Percentiles rank a stretch among this genome's conserved stretches.
phyloP scores from a whole-genome alignment of 2,113 vertebrate species.

The Mormyrus iriodes region DNA sequence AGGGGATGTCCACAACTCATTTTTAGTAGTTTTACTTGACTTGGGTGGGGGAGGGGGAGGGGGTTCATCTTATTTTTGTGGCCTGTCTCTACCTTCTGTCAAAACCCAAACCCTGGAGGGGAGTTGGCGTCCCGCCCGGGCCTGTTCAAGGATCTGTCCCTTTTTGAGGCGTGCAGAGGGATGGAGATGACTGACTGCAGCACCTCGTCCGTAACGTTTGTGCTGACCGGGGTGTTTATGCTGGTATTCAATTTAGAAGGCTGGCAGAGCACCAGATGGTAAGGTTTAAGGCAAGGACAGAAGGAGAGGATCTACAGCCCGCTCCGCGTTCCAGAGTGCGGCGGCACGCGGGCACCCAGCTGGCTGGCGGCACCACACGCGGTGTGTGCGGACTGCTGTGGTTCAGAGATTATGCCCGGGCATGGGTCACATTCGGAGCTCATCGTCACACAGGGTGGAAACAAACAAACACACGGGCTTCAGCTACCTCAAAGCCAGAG shows the following conservation, averaged over 20 bases:
- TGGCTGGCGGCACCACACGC: background rate
- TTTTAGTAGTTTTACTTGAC: constrained; percentile 48
- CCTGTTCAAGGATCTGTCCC: background rate
- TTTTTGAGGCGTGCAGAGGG: background rate
- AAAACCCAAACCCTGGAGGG: background rate
- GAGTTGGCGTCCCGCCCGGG: background rate
- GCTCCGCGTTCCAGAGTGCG: constrained; percentile 31
- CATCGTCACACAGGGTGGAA: background rate
- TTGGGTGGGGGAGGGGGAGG: constrained; percentile 11
- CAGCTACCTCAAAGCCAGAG: background rate
- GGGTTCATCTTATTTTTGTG: constrained; percentile 26
- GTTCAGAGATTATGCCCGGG: background rate
- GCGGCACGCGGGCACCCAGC: background rate
- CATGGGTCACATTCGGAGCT: background rate
- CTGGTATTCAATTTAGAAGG: constrained; percentile 59
- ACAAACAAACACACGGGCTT: background rate
- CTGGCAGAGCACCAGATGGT: constrained; percentile 57
- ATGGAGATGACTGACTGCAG: constrained; percentile 28
- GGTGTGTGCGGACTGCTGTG: constrained; percentile 17
- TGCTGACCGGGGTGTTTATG: constrained; percentile 65
- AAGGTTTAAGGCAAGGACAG: constrained; percentile 54
- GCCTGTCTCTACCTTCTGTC: constrained; percentile 6
- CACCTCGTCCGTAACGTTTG: constrained; percentile 47
- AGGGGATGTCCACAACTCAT: constrained; percentile 67
- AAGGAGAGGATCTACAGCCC: constrained; percentile 27